Conservation (phyloP, 2,113 vertebrate species). For the Hepsetus odoe region DNA sequence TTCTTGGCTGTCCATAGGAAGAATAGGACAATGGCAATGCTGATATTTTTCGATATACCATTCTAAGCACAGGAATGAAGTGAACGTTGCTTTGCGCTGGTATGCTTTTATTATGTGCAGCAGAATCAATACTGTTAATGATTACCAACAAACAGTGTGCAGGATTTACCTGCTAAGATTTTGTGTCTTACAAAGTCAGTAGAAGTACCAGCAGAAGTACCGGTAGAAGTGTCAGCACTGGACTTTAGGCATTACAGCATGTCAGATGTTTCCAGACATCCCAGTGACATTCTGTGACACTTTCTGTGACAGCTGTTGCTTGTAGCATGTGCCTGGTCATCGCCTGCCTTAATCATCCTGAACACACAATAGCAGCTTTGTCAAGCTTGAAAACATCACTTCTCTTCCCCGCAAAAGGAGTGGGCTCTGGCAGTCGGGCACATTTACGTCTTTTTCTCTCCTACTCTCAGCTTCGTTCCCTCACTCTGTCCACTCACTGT, state of each 20-base stretch:
- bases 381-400: not conserved
- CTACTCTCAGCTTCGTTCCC: slow-evolving; percentile 15
- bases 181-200: no score
- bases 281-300: not conserved
- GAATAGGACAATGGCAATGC: no score
- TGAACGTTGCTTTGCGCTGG: no score
- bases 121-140: not conserved
- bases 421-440: slow-evolving; percentile 15
- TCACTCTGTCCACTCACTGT: slow-evolving; percentile 2
- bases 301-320: not conserved
- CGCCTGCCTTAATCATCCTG: not conserved
- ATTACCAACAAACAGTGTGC: no score
- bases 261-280: not conserved
- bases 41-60: no score
- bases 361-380: slow-evolving; percentile 33
- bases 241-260: not conserved
- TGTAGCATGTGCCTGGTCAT: not conserved
- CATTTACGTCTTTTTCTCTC: not conserved
- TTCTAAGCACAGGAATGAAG: no score
- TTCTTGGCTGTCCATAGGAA: no score
- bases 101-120: not conserved
- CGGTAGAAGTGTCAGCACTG: no score
- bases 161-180: no score
- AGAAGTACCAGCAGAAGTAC: no score
- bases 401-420: slow-evolving; percentile 20